A percentile compares a stretch with the other conserved stretches of the same genome.
Conservation (phyloP, 2,113 vertebrate species). For the Brachionichthys hirsutus region DNA sequence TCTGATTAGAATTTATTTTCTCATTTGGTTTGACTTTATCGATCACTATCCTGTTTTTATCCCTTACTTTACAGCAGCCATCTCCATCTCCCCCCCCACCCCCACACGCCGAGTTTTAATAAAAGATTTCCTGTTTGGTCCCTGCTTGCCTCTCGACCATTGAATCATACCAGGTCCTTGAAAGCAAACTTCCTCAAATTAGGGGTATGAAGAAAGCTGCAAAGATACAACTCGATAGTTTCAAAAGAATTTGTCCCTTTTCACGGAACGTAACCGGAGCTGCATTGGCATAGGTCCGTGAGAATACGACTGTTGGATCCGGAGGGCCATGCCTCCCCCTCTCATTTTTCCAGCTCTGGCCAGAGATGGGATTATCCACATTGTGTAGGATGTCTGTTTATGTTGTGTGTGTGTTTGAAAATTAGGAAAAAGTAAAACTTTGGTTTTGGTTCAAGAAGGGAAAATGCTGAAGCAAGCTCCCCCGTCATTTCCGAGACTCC, state of each 20-base stretch:
- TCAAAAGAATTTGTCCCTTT: conserved; percentile 23
- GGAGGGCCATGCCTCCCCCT: conserved; percentile 47
- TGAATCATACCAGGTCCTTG: conserved; percentile 39
- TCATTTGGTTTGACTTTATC: conserved; percentile 44
- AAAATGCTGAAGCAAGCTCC: conserved; percentile 57
- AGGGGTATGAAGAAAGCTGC: conserved; percentile 40
- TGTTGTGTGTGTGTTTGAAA: conserved; percentile 19
- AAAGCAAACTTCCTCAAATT: conserved; percentile 52
- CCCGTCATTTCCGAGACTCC: conserved; percentile 45
- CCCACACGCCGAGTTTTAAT: conserved; percentile 69
- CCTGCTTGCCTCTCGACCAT: conserved; percentile 45
- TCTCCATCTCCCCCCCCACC: too few relatives aligned
- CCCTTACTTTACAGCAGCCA: not conserved
- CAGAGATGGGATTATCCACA: conserved; percentile 64
- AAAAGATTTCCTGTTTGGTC: conserved; percentile 69
- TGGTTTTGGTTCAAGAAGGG: conserved; percentile 50
- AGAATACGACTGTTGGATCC: conserved; percentile 45
- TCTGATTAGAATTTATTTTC: conserved; percentile 52
- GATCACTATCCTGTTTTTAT: conserved; percentile 54
- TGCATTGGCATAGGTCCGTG: conserved; percentile 56
- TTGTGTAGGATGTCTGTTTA: conserved; percentile 8
- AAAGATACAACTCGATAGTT: conserved; percentile 48
- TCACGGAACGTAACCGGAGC: conserved; percentile 53
- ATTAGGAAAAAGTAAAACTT: conserved; percentile 45
- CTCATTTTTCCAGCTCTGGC: conserved; percentile 35